Evolutionary conservation across 2,888 invertebrate genomes (phyloP), one percentile per base, ranked within the genome.

Genomic region (Stenodera caucasica): DNA sequence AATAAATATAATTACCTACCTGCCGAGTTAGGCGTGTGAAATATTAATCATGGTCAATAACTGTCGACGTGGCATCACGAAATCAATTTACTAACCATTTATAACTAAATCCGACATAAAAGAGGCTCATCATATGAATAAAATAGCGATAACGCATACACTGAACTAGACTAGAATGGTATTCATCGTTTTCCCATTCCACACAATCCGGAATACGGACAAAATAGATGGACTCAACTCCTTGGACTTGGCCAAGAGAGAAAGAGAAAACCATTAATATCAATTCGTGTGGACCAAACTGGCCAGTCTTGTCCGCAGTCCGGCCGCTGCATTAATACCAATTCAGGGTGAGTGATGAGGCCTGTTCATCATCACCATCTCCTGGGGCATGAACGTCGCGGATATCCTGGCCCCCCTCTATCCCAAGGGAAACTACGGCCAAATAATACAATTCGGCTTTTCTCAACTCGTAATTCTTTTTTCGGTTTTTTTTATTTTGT

Each of bases 281-380:
- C 80, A 80, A 80, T 80, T 79, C 76, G 73, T 75, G 73, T 71
- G 69, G 75, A 74, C 75, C 77, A 69, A 68, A 70, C 72, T 74
- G 75, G 72, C 76, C 75, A 72, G 72, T 68, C 70, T 75, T 77
- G 79, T 78, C 78, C 78, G 70, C 77, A 74, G 72, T 69, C 66
- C 74, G 73, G 75, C 77, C 78, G 73, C 75, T 78, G 78, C 80
- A 80, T 80, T 80, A 80, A 80, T 80, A 79, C 80, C 79, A 80
- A 80, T 80, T 80, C 78, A 64, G 73, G 68, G 78, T 80, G 80
- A 80, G 76, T 79, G 80, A 80, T 80, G 80, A 77, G 75, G 70
- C 67, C 76, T 75, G 78, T 80, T 78, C 79, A 80, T 80, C 80
- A 80, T 80, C 78, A 75, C 71, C 77, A 75, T 78, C 78, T 78